A percentile compares a stretch with the other conserved stretches of the same genome.
Conservation (phyloP, 2,113 vertebrate species). For the Trichomycterus rosablanca region DNA sequence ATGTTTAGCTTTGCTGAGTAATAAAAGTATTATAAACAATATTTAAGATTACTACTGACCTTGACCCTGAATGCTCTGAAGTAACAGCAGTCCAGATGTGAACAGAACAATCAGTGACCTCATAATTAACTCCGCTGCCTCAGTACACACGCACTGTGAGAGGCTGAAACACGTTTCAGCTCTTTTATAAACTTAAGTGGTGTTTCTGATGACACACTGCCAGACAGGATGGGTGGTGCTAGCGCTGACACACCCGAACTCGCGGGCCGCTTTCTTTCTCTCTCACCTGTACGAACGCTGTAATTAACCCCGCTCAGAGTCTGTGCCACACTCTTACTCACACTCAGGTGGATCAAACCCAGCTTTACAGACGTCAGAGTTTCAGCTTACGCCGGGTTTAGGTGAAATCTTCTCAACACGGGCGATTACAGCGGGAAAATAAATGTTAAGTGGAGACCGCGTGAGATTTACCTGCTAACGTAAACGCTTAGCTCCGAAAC, state of each 20-base stretch:
- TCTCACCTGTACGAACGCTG: conserved; percentile 9
- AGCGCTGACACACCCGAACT: conserved; percentile 24
- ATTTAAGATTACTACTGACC: conserved; percentile 39
- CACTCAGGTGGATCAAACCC: conserved; percentile 10
- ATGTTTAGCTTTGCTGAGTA: too few relatives aligned
- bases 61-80: conserved; percentile 32
- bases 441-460: background rate
- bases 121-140: background rate
- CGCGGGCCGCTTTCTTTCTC: conserved; percentile 17
- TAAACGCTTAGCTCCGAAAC: too few relatives aligned
- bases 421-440: background rate
- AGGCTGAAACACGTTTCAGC: conserved; percentile 1
- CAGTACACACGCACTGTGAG: background rate
- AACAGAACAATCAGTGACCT: conserved; percentile 5
- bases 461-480: too few relatives aligned
- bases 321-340: background rate
- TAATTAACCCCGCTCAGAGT: conserved; percentile 5
- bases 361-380: conserved; percentile 10
- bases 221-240: conserved; percentile 34
- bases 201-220: conserved; percentile 25
- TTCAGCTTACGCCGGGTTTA: background rate
- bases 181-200: conserved; percentile 37
- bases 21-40: too few relatives aligned
- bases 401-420: conserved; percentile 1
- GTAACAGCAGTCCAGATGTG: conserved; percentile 23